A percentile compares a stretch with the other conserved stretches of the same genome.
phyloP scores from a whole-genome alignment of 2,888 invertebrate species.

The Congeria kusceri region DNA sequence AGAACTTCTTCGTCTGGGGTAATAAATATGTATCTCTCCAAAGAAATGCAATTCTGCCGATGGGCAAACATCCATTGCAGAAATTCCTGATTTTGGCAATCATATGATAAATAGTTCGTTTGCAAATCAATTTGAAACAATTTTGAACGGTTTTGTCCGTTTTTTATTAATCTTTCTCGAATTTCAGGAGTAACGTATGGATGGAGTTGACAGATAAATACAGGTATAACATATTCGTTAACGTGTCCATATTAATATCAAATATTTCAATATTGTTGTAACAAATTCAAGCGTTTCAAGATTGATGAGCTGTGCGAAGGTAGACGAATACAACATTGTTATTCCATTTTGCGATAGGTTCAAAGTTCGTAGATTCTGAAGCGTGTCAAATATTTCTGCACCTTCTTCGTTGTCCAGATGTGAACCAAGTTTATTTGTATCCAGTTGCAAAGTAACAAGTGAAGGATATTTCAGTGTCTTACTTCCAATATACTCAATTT shows the following conservation, averaged over 20 bases:
- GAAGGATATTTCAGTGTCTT: slow-evolving; percentile 9
- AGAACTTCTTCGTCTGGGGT: not conserved
- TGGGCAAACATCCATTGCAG: slow-evolving; percentile 40
- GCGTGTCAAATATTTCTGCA: slow-evolving; percentile 21
- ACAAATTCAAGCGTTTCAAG: slow-evolving; percentile 29
- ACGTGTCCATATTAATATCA: not conserved
- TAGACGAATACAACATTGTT: not conserved
- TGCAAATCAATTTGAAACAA: slow-evolving; percentile 32
- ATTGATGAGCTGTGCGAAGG: not conserved
- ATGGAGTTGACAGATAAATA: slow-evolving; percentile 33
- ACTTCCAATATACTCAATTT: slow-evolving; percentile 7
- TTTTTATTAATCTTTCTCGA: too few relatives aligned
- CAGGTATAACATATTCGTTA: slow-evolving; percentile 25
- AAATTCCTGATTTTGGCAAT: slow-evolving; percentile 26
- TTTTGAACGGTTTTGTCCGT: too few relatives aligned
- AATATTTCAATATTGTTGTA: slow-evolving; percentile 28
- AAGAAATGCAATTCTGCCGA: not conserved
- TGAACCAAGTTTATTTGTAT: slow-evolving; percentile 33
- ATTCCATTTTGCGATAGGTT: slow-evolving; percentile 31
- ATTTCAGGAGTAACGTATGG: too few relatives aligned
- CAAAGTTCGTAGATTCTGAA: slow-evolving; percentile 23
- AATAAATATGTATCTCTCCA: not conserved
- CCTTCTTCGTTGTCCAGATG: not conserved
- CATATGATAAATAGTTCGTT: slow-evolving; percentile 20
- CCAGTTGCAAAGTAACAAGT: slow-evolving; percentile 24